Evolutionary conservation across 2,888 invertebrate genomes (phyloP).

Genomic region (Digitonthophagus gazella): DNA sequence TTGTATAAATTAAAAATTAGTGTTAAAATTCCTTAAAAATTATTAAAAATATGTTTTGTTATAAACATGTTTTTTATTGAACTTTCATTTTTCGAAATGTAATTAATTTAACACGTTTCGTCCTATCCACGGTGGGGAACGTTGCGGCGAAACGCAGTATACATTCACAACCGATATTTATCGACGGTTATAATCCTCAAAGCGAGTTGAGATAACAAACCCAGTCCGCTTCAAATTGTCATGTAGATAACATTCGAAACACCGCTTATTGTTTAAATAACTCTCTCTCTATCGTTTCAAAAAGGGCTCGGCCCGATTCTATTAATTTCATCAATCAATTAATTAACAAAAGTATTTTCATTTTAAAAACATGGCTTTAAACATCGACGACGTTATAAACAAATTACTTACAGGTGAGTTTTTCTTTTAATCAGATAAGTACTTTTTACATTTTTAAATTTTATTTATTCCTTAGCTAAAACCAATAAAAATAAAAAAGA

Average conservation of each 20-base stretch:
- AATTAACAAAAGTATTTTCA: background rate
- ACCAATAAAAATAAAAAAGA: constrained; percentile 12
- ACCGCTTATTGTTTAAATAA: background rate
- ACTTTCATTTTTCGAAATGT: too few relatives aligned
- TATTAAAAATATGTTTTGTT: too few relatives aligned
- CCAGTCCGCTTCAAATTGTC: background rate
- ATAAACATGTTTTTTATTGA: too few relatives aligned
- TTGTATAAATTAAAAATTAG: too few relatives aligned
- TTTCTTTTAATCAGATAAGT: background rate
- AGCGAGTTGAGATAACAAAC: background rate
- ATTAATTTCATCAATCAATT: too few relatives aligned
- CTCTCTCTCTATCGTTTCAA: too few relatives aligned
- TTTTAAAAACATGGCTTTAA: constrained; percentile 16
- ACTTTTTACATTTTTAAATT: background rate
- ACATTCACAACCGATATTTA: background rate
- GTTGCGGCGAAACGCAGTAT: background rate
- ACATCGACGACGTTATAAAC: constrained; percentile 18
- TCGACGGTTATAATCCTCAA: background rate
- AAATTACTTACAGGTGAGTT: constrained; percentile 16
- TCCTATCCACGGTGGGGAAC: background rate
- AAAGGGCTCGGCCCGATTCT: too few relatives aligned
- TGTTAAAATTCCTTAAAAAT: too few relatives aligned
- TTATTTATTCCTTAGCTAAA: constrained; percentile 10
- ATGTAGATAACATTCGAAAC: background rate
- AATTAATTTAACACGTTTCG: too few relatives aligned